Evolutionary conservation across 2,113 vertebrate species (phyloP).

Genomic region (Myodes glareolus): DNA sequence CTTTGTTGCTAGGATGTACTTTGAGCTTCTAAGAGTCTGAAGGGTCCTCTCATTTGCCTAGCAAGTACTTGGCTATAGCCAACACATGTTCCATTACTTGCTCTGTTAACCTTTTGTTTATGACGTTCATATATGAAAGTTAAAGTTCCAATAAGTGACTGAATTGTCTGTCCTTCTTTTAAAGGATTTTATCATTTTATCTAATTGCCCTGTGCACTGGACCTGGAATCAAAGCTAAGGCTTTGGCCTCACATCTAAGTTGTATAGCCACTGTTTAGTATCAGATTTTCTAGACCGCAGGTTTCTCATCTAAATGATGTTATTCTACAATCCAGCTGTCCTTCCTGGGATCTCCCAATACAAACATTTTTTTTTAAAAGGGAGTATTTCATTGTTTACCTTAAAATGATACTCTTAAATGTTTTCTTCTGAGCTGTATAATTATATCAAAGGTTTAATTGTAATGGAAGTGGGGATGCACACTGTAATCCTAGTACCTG

Average conservation of each 20-base stretch:
- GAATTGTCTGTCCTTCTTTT: background rate
- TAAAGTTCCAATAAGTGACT: background rate
- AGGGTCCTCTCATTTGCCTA: background rate
- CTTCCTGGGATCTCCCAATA: slow-evolving; percentile 2
- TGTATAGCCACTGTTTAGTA: background rate
- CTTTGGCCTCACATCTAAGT: background rate
- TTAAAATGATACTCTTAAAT: background rate
- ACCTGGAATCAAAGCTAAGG: background rate
- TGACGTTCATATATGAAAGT: slow-evolving; percentile 5
- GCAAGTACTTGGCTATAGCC: background rate
- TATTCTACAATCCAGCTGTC: background rate
- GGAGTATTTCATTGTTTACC: background rate
- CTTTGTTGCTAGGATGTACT: background rate
- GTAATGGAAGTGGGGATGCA: background rate
- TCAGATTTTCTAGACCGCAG: background rate
- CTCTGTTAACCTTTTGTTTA: background rate
- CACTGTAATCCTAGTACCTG: background rate
- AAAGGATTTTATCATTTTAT: background rate
- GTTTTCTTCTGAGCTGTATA: slow-evolving; percentile 29
- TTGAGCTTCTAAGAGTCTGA: background rate
- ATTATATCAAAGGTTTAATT: slow-evolving; percentile 18
- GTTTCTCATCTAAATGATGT: background rate
- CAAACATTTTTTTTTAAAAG: slow-evolving; percentile 18
- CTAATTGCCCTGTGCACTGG: background rate
- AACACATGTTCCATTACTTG: background rate